Evolutionary conservation across 2,888 invertebrate species (phyloP).

Genomic region (Drosophila helvetica): DNA sequence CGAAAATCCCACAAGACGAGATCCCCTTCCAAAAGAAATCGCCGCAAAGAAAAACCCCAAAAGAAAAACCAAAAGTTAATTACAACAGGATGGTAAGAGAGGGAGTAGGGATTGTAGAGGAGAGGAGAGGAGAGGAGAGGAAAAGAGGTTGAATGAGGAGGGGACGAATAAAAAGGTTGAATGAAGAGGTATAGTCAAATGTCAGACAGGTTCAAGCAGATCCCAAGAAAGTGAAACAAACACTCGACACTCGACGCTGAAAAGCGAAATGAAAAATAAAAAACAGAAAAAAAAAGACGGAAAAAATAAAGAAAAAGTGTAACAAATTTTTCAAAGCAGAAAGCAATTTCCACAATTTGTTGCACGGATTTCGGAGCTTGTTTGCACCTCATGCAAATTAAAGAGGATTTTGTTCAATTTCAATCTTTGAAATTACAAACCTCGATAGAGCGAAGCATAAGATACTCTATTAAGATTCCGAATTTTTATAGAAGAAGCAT

Average conservation of each 20-base stretch:
- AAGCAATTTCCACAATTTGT: conserved; percentile 14
- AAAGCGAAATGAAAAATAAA: neutral
- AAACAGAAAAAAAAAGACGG: neutral
- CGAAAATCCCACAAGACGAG: conserved; percentile 36
- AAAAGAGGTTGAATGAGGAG: neutral
- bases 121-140: neutral
- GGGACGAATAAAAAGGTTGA: conserved; percentile 2
- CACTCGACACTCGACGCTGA: neutral
- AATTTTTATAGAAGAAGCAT: too few relatives aligned
- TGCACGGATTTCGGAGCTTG: conserved; percentile 14
- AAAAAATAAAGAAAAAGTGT: conserved; percentile 41
- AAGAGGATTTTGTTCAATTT: conserved; percentile 12
- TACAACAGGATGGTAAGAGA: conserved; percentile 2
- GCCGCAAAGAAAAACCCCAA: conserved; percentile 22
- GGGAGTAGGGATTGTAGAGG: too few relatives aligned
- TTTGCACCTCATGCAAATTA: conserved; percentile 37
- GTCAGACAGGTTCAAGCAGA: conserved; percentile 45
- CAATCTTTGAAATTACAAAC: neutral
- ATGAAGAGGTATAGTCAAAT: conserved; percentile 22
- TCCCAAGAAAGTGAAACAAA: conserved; percentile 40
- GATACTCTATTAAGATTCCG: neutral
- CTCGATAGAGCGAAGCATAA: neutral
- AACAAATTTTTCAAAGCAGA: conserved; percentile 21
- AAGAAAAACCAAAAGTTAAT: conserved; percentile 41
- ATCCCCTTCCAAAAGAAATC: neutral